Percentiles rank a stretch among this genome's conserved stretches.
phyloP scores from a whole-genome alignment of 2,113 vertebrate species.

The Pluvialis apricaria region DNA sequence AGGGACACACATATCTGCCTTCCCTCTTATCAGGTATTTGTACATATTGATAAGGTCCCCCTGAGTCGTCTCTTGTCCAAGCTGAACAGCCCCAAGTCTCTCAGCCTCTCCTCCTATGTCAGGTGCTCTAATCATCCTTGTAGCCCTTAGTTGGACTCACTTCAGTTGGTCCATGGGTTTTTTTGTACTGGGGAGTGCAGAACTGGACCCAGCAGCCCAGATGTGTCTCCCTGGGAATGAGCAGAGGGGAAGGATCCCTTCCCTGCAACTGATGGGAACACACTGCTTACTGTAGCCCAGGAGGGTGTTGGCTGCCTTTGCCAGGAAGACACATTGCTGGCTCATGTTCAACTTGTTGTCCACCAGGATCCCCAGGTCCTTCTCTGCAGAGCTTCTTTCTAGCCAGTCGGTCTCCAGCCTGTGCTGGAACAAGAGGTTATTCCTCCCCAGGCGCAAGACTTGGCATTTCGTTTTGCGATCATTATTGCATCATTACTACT shows the following conservation, averaged over 20 bases:
- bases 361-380: fast-evolving
- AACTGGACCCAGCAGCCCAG: not conserved
- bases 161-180: not conserved
- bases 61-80: not conserved
- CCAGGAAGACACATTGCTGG: not conserved
- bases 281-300: not conserved
- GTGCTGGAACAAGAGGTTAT: not conserved
- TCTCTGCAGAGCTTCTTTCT: not conserved
- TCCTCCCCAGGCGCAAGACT: not conserved
- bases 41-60: not conserved
- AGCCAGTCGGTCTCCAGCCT: not conserved
- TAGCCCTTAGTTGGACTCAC: not conserved
- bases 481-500: not conserved
- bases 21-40: not conserved
- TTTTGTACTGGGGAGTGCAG: not conserved
- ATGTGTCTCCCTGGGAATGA: not conserved
- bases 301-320: not conserved
- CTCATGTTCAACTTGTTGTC: not conserved
- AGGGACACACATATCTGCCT: not conserved
- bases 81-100: not conserved
- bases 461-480: not conserved
- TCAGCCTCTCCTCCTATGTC: not conserved
- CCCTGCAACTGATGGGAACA: fast-evolving
- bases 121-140: too few relatives aligned
- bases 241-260: not conserved